Conservation (phyloP, 2,797 vertebrate species). For the Sebastes trivittatus region DNA sequence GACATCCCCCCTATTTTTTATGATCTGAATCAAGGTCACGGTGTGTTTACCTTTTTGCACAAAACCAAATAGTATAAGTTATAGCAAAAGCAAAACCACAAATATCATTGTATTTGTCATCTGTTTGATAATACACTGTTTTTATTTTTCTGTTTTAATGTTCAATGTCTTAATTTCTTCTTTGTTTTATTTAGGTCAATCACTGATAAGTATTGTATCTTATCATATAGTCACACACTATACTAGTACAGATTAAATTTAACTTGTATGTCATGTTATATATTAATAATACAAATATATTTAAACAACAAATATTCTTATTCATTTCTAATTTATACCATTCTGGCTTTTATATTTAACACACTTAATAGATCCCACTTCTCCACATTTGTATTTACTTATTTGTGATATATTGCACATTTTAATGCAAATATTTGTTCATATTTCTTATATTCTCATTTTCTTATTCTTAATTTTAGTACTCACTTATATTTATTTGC, state of each 20-base stretch:
- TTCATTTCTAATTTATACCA: too few species aligned
- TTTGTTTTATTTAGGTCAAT: not conserved
- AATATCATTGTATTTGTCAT: not conserved
- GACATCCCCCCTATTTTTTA: constrained; percentile 45
- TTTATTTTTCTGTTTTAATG: not conserved
- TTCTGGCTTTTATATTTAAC: too few species aligned
- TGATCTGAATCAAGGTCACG: constrained; percentile 54
- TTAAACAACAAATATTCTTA: too few species aligned
- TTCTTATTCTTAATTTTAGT: too few species aligned
- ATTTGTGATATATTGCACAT: too few species aligned
- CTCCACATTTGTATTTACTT: too few species aligned
- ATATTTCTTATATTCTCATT: too few species aligned
- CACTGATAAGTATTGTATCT: not conserved
- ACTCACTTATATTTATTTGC: too few species aligned
- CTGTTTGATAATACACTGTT: not conserved
- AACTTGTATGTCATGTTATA: not conserved
- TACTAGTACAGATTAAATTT: not conserved
- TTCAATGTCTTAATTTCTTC: not conserved
- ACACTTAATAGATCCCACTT: too few species aligned
- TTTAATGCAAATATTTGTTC: too few species aligned
- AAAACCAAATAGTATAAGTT: not conserved
- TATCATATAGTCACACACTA: too few species aligned
- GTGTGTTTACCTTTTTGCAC: constrained; percentile 5
- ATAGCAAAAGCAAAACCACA: not conserved
- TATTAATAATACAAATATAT: too few species aligned